A percentile compares a stretch with the other conserved stretches of the same genome.
Conservation (phyloP, 35 echinoderm and acorn worm species). For the Strongylocentrotus purpuratus region DNA sequence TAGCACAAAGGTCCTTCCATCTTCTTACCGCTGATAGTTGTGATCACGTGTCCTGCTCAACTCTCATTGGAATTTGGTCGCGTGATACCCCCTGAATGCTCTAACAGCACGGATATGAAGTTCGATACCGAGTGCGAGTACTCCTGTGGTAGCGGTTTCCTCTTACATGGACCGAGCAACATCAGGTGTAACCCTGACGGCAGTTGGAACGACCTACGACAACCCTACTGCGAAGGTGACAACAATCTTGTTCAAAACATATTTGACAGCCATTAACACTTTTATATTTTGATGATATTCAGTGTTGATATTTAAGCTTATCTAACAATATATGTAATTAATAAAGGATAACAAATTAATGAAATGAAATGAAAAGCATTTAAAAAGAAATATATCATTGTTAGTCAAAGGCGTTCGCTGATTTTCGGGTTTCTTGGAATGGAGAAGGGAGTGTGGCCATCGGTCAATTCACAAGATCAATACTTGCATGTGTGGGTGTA, state of each 20-base stretch:
- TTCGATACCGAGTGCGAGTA: conserved; percentile 29
- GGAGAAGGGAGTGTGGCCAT: too few relatives aligned
- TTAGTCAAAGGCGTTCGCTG: too few relatives aligned
- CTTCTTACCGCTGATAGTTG: neutral
- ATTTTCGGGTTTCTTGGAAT: too few relatives aligned
- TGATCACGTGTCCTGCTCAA: conserved; percentile 19
- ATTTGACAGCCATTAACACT: neutral
- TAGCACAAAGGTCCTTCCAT: neutral
- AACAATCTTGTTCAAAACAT: neutral
- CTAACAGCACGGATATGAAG: neutral
- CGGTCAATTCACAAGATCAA: too few relatives aligned
- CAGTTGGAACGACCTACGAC: neutral
- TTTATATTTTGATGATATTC: neutral
- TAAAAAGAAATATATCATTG: too few relatives aligned
- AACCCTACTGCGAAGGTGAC: conserved; percentile 2
- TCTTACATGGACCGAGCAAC: neutral
- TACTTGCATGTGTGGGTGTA: too few relatives aligned
- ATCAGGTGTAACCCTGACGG: neutral
- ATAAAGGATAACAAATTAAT: neutral
- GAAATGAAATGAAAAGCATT: neutral
- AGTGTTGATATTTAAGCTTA: neutral
- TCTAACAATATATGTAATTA: neutral
- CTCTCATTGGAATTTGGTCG: neutral
- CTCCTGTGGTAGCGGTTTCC: neutral
- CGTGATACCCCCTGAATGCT: neutral